Evolutionary conservation across 2,888 invertebrate species (phyloP).

Genomic region (Tridacna crocea): DNA sequence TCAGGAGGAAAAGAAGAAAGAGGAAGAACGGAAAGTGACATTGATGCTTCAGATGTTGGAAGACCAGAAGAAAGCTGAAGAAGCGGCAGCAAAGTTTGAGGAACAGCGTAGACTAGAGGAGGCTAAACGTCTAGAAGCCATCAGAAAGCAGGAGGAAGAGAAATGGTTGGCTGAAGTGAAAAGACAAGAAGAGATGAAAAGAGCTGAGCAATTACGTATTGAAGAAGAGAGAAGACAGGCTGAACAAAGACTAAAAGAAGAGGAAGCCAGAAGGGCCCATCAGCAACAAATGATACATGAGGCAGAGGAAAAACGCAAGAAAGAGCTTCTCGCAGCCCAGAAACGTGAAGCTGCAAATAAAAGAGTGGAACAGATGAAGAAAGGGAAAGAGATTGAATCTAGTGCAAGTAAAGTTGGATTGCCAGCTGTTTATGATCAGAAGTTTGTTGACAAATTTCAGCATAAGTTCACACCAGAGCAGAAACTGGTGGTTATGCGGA

Average conservation of each 20-base stretch:
- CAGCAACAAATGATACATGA: not conserved
- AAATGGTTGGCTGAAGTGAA: not conserved
- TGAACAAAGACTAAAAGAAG: not conserved
- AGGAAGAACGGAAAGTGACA: not conserved
- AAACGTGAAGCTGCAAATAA: not conserved
- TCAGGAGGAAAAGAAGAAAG: slow-evolving; percentile 3
- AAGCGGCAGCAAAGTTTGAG: not conserved
- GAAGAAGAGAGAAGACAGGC: not conserved
- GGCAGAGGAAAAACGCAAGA: not conserved
- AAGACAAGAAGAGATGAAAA: slow-evolving; percentile 17
- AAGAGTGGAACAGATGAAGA: slow-evolving; percentile 15
- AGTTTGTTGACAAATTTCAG: not conserved
- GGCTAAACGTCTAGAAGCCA: not conserved
- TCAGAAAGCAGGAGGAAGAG: not conserved
- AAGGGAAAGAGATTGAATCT: not conserved
- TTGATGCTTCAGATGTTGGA: slow-evolving; percentile 2
- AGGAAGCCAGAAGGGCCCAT: not conserved
- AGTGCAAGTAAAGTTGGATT: not conserved
- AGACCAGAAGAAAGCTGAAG: not conserved
- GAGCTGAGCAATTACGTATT: not conserved
- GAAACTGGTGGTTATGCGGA: not conserved
- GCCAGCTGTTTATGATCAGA: not conserved
- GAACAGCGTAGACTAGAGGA: not conserved
- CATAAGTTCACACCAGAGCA: not conserved
- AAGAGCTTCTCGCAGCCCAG: not conserved